These are phyloP conservation scores for Agriopis marginaria DNA, from an alignment of 2,888 invertebrate species.

Conservation along the genomic window DNA sequence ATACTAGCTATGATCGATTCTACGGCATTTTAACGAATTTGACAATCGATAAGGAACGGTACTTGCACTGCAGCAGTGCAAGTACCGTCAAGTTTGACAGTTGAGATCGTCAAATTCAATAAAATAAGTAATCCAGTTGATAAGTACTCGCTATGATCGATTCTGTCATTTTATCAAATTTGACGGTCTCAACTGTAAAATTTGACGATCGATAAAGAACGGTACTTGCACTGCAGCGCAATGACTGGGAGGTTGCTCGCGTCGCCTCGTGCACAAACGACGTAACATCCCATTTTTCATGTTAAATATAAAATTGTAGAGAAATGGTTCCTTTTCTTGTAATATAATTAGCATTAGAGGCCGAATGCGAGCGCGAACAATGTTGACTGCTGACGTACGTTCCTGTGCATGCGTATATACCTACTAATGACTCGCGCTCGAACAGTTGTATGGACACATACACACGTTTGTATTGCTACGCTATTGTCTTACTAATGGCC, in stretches of 20 bases:
- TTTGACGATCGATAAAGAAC: too few relatives aligned
- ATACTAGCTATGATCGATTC: too few relatives aligned
- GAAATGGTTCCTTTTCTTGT: constrained; percentile 32
- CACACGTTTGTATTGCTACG: neutral
- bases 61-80: too few relatives aligned
- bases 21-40: too few relatives aligned
- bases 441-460: neutral
- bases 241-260: neutral
- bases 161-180: too few relatives aligned
- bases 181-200: too few relatives aligned
- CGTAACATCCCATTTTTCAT: constrained; percentile 79
- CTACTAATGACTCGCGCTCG: neutral
- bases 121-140: too few relatives aligned
- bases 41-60: too few relatives aligned
- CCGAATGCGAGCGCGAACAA: constrained; percentile 29
- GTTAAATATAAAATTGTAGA: constrained; percentile 75
- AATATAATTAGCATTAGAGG: constrained; percentile 32
- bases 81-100: too few relatives aligned
- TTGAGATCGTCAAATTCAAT: too few relatives aligned
- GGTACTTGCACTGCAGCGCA: too few relatives aligned
- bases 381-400: constrained; percentile 11
- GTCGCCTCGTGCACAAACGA: constrained; percentile 1
- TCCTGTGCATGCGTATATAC: neutral
- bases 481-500: neutral
- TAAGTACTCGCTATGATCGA: too few relatives aligned